These are phyloP conservation scores for Diaphora mendica DNA, from an alignment of 2,888 invertebrate species.

Conservation along the genomic window DNA sequence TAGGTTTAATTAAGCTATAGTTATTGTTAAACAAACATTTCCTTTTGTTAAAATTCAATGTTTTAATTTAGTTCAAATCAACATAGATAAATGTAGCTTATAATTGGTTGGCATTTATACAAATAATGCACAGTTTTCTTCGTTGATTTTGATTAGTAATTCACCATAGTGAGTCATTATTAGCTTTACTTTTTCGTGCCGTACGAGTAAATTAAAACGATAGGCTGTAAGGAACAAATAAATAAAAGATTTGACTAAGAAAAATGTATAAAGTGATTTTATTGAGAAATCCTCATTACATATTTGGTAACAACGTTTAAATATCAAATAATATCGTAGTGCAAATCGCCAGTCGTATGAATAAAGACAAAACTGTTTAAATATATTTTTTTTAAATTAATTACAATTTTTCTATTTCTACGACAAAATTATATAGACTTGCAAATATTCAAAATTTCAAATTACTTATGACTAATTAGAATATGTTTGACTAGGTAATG, in stretches of 20 bases:
- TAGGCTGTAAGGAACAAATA: conserved; percentile 8
- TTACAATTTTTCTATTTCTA: not conserved
- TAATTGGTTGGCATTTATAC: no score
- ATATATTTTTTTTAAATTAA: not conserved
- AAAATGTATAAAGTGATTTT: conserved; percentile 84
- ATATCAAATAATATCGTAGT: conserved; percentile 25
- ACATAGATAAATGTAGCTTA: no score
- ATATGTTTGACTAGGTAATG: not conserved
- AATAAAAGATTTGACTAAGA: conserved; percentile 70
- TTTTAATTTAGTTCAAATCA: not conserved
- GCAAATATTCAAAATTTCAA: not conserved
- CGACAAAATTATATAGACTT: not conserved
- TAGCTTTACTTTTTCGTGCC: not conserved
- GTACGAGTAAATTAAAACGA: not conserved
- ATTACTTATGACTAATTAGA: not conserved
- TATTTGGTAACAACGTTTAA: conserved; percentile 56
- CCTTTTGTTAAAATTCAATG: no score
- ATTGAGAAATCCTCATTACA: conserved; percentile 71
- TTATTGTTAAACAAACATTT: not conserved
- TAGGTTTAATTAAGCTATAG: not conserved
- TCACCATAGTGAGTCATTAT: no score
- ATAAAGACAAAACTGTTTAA: conserved; percentile 10
- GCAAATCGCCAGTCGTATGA: conserved; percentile 27
- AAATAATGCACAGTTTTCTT: no score
- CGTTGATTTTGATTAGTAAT: no score